phyloP scores from a whole-genome alignment of 2,797 vertebrate genomes.

The Orestias chungarensis region DNA sequence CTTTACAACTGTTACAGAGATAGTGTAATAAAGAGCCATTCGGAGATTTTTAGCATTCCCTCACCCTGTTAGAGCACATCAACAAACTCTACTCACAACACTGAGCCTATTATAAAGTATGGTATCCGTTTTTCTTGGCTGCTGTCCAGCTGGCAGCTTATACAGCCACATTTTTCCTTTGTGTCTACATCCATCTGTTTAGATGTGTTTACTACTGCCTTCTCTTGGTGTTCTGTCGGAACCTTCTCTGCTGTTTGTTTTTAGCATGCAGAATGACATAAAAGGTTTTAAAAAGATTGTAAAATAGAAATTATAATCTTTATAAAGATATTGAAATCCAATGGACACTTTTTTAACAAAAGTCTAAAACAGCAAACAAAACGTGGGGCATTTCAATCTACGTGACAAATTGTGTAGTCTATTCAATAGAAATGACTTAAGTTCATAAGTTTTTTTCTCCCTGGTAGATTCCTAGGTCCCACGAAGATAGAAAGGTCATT shows the following conservation, averaged over 20 bases:
- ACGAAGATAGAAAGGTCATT: background rate
- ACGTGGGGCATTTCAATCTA: background rate
- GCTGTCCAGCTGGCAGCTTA: slow-evolving; percentile 33
- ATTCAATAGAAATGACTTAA: background rate
- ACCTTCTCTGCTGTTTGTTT: background rate
- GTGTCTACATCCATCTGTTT: slow-evolving; percentile 16
- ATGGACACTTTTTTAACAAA: background rate
- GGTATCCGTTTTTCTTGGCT: slow-evolving; percentile 53
- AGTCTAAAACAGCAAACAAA: background rate
- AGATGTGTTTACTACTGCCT: slow-evolving; percentile 43
- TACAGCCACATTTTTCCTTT: slow-evolving; percentile 26
- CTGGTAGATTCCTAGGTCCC: background rate
- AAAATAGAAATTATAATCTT: background rate
- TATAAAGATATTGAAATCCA: background rate
- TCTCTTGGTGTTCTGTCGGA: slow-evolving; percentile 40
- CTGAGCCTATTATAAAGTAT: slow-evolving; percentile 43
- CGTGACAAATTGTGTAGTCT: background rate
- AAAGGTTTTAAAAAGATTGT: background rate
- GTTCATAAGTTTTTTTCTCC: background rate
- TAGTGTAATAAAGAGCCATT: slow-evolving; percentile 20
- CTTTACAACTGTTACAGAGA: slow-evolving; percentile 8
- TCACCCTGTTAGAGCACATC: slow-evolving; percentile 37
- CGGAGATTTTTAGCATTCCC: slow-evolving; percentile 40
- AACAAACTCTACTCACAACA: slow-evolving; percentile 31
- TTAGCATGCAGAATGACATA: background rate